phyloP scores from a whole-genome alignment of 1,140 invertebrate genomes.

The Caenorhabditis briggsae region DNA sequence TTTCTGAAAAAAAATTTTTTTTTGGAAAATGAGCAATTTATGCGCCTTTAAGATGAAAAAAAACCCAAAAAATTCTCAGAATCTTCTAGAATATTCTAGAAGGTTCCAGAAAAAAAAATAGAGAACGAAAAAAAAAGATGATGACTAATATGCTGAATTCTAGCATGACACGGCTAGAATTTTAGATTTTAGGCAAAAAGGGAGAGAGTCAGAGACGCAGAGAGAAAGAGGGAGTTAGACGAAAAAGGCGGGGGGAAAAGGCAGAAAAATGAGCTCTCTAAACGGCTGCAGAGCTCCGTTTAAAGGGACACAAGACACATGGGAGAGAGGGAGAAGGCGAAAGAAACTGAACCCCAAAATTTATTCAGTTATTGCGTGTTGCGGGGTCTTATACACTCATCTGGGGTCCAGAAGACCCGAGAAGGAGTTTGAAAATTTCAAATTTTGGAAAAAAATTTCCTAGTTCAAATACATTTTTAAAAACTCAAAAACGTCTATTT shows the following conservation, averaged over 20 bases:
- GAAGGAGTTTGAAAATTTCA: too few species aligned
- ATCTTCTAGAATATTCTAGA: neutral
- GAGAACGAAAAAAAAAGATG: neutral
- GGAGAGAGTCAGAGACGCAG: neutral
- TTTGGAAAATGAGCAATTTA: too few species aligned
- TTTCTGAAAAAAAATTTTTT: too few species aligned
- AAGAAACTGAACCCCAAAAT: neutral
- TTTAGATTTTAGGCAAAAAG: neutral
- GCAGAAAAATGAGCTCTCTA: neutral
- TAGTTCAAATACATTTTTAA: too few species aligned
- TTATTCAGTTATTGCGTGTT: conserved; percentile 41
- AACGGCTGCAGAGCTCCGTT: neutral
- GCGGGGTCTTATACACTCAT: neutral
- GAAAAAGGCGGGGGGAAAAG: neutral
- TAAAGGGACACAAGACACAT: neutral
- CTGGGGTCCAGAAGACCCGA: too few species aligned
- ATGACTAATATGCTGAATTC: neutral
- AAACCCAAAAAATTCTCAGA: neutral
- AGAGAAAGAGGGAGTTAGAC: neutral
- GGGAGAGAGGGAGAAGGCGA: neutral
- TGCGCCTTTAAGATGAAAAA: too few species aligned
- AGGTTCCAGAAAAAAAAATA: neutral
- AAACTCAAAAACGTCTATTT: too few species aligned
- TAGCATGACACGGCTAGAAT: too few species aligned
- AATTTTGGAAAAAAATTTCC: too few species aligned